Conservation (phyloP, 2,113 vertebrate species). For the Mus pahari region DNA sequence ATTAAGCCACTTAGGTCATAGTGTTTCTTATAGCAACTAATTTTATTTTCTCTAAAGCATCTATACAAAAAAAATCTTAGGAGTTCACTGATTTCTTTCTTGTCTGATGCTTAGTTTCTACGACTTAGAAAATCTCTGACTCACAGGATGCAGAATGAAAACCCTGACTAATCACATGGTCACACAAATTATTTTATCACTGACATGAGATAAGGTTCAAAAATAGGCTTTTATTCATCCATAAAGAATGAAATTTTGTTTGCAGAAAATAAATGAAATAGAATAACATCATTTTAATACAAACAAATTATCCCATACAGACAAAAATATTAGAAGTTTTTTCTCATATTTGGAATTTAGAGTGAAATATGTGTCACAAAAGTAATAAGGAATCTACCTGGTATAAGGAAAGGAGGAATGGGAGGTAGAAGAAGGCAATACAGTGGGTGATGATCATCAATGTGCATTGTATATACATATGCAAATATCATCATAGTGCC, state of each 20-base stretch:
- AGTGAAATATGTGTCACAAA: neutral
- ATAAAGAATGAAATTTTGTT: neutral
- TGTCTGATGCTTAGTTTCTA: neutral
- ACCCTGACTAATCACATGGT: neutral
- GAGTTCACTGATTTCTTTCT: neutral
- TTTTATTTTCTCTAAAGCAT: neutral
- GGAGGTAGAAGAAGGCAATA: neutral
- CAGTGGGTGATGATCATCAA: neutral
- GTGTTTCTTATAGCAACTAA: neutral
- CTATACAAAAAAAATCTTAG: neutral
- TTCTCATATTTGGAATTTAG: neutral
- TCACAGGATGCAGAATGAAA: neutral
- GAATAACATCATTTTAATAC: neutral
- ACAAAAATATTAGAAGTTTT: neutral
- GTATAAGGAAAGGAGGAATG: neutral
- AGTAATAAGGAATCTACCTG: neutral
- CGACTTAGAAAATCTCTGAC: neutral
- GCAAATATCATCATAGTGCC: neutral
- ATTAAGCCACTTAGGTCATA: neutral
- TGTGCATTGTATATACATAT: neutral
- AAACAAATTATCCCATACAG: neutral
- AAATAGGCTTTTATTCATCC: neutral
- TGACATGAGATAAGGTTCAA: neutral
- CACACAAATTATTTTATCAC: conserved; percentile 29
- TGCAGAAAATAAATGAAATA: neutral